Evolutionary conservation across 2,888 invertebrate species (phyloP).

Genomic region (Thera britannica): DNA sequence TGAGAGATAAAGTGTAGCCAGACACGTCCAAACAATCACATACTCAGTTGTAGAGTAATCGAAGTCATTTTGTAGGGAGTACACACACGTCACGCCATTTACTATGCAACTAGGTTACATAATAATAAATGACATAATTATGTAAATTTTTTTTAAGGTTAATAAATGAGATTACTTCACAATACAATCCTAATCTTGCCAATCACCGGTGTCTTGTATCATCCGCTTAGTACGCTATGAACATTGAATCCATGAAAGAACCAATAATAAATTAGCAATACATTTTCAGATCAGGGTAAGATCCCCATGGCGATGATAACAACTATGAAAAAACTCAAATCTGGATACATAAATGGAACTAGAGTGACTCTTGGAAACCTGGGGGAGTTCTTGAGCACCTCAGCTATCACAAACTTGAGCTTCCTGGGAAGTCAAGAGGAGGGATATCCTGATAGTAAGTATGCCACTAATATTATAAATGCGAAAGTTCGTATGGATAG

Average conservation of each 20-base stretch:
- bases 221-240: constrained; percentile 24
- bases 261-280: background rate
- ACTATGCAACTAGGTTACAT: too few relatives aligned
- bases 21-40: background rate
- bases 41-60: background rate
- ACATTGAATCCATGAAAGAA: background rate
- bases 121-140: too few relatives aligned
- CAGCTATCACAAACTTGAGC: constrained; percentile 98
- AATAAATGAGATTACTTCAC: too few relatives aligned
- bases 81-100: too few relatives aligned
- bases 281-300: constrained; percentile 92
- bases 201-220: constrained; percentile 4
- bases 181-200: constrained; percentile 4
- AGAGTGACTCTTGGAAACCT: constrained; percentile 97
- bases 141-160: too few relatives aligned
- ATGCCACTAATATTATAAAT: background rate
- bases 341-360: constrained; percentile 99
- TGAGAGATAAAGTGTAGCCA: background rate
- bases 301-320: constrained; percentile 97
- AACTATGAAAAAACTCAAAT: constrained; percentile 98
- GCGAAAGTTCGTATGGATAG: too few relatives aligned
- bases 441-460: constrained; percentile 93
- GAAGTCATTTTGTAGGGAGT: too few relatives aligned
- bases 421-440: constrained; percentile 97
- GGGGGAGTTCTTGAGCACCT: constrained; percentile 97